A percentile compares a stretch with the other conserved stretches of the same genome.
Conservation (phyloP, 2,888 invertebrate genomes). For the Noctua pronuba region DNA sequence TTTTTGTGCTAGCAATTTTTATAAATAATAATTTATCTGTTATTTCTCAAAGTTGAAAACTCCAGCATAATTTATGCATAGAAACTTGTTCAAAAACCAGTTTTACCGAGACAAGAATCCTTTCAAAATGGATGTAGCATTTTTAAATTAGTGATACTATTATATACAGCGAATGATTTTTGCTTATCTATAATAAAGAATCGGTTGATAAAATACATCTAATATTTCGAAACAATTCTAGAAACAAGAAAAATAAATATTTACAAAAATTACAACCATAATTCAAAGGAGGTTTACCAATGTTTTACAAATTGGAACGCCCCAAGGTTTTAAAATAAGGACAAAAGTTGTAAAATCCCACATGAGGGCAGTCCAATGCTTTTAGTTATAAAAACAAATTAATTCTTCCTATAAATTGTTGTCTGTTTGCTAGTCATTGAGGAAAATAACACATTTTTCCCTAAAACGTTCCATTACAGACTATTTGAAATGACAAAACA, state of each 20-base stretch:
- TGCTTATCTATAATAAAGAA: conserved; percentile 11
- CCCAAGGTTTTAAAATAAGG: conserved; percentile 47
- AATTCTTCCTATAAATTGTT: conserved; percentile 45
- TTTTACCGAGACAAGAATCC: conserved; percentile 45
- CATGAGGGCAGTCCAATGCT: conserved; percentile 58
- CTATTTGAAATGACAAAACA: conserved; percentile 42
- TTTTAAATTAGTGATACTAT: conserved; percentile 21
- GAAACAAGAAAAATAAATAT: conserved; percentile 35
- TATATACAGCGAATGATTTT: conserved; percentile 20
- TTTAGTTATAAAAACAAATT: conserved; percentile 41
- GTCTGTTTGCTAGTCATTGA: conserved; percentile 33
- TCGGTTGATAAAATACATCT: conserved; percentile 14
- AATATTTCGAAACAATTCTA: not conserved
- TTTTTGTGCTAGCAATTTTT: conserved; percentile 16
- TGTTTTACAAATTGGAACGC: conserved; percentile 32
- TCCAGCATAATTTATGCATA: conserved; percentile 24
- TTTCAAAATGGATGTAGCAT: conserved; percentile 39
- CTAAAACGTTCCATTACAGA: conserved; percentile 21
- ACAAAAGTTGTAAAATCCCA: conserved; percentile 51
- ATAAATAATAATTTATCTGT: conserved; percentile 1
- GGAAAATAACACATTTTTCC: conserved; percentile 54
- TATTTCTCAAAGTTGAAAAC: conserved; percentile 3
- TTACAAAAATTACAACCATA: conserved; percentile 45
- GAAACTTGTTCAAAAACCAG: conserved; percentile 44
- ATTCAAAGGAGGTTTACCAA: not conserved